A percentile compares a stretch with the other conserved stretches of the same genome.
These are phyloP conservation scores for Drosophila kokeensis DNA, from an alignment of 2,888 invertebrate species.

Conservation along the genomic window DNA sequence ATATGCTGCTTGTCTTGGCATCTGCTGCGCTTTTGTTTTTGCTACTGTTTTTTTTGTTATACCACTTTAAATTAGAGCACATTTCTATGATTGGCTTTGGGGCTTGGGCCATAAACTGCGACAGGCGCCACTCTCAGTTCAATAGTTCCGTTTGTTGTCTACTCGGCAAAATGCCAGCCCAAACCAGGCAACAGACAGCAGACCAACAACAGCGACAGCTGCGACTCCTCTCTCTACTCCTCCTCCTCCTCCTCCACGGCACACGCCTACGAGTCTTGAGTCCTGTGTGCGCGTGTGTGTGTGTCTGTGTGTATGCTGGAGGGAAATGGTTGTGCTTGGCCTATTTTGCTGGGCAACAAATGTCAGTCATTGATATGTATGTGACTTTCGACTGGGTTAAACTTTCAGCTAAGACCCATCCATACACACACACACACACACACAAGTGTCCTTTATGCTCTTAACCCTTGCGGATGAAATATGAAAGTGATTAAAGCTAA, in stretches of 20 bases:
- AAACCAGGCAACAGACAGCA: slow-evolving; percentile 20
- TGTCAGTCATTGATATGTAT: slow-evolving; percentile 58
- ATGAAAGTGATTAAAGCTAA: slow-evolving; percentile 40
- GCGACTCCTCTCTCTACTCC: neutral
- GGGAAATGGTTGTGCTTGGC: slow-evolving; percentile 60
- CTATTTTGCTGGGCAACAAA: slow-evolving; percentile 49
- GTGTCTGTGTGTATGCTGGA: slow-evolving; percentile 29
- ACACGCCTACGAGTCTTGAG: slow-evolving; percentile 30
- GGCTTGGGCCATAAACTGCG: slow-evolving; percentile 66
- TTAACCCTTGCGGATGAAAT: slow-evolving; percentile 33
- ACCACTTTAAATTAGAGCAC: slow-evolving; percentile 78
- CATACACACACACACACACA: neutral
- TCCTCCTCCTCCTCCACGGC: slow-evolving; percentile 3
- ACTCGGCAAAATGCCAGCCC: slow-evolving; percentile 72
- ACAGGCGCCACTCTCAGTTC: slow-evolving; percentile 74
- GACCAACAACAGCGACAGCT: slow-evolving; percentile 48
- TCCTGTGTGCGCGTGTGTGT: neutral
- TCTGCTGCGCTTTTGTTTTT: slow-evolving; percentile 57
- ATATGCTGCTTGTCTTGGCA: slow-evolving; percentile 60
- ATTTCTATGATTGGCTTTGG: slow-evolving; percentile 77
- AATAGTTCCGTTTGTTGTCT: slow-evolving; percentile 77
- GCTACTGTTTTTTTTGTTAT: slow-evolving; percentile 50
- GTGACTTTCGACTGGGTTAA: slow-evolving; percentile 59
- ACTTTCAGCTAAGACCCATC: slow-evolving; percentile 21
- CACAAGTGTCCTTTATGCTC: slow-evolving; percentile 28